These are phyloP conservation scores for Graphium colonna DNA, from an alignment of 2,888 invertebrate species.

Conservation along the genomic window DNA sequence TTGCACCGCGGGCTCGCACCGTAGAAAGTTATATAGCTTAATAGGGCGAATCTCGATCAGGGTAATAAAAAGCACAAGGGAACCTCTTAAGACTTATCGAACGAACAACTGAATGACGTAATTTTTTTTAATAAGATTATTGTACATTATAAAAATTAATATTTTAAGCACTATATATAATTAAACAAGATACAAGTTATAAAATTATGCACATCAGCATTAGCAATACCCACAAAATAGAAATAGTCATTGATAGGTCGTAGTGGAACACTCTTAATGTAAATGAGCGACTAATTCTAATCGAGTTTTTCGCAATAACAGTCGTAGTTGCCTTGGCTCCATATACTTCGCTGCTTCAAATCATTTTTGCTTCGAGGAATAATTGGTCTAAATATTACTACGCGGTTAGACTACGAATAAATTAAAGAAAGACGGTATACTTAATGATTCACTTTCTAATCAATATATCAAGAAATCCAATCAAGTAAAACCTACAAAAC, in stretches of 20 bases:
- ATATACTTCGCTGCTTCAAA: constrained; percentile 41
- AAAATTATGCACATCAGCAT: too few species aligned
- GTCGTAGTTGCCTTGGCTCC: constrained; percentile 36
- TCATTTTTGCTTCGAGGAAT: constrained; percentile 35
- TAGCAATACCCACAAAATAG: neutral
- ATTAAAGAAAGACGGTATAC: neutral
- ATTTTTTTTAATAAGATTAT: too few species aligned
- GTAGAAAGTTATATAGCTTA: constrained; percentile 15
- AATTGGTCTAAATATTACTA: constrained; percentile 9
- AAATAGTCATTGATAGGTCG: constrained; percentile 14
- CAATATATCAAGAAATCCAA: neutral
- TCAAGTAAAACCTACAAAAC: neutral
- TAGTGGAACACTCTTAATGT: constrained; percentile 29
- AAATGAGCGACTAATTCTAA: constrained; percentile 39
- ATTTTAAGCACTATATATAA: too few species aligned
- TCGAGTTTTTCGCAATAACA: constrained; percentile 46
- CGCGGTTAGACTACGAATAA: neutral
- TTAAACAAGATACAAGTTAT: too few species aligned
- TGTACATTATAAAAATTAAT: too few species aligned
- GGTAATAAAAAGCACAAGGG: too few species aligned
- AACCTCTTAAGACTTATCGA: neutral
- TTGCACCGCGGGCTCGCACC: constrained; percentile 28
- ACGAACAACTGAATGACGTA: too few species aligned
- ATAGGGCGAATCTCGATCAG: constrained; percentile 5
- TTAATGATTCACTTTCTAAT: neutral